Conservation (phyloP, 2,888 invertebrate genomes). For the Leptopilina syphax region DNA sequence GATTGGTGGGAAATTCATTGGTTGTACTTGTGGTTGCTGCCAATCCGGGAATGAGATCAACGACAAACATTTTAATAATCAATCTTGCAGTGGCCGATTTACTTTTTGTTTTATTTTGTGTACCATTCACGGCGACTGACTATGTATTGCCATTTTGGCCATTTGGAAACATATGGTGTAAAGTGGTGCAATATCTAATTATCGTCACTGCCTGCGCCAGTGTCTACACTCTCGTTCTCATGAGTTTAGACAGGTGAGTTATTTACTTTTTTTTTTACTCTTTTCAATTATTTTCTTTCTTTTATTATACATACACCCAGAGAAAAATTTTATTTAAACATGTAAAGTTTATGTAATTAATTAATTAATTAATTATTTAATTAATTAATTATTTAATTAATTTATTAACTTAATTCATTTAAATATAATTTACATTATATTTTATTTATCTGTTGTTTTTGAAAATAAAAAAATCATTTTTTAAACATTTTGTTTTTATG, state of each 20-base stretch:
- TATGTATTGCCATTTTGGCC: slow-evolving; percentile 94
- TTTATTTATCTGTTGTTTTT: no score
- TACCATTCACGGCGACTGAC: slow-evolving; percentile 95
- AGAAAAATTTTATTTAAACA: no score
- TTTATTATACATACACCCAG: no score
- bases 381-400: no score
- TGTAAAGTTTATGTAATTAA: no score
- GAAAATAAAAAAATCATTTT: no score
- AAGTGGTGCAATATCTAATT: slow-evolving; percentile 93
- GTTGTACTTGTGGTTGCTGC: slow-evolving; percentile 93
- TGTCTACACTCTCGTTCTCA: slow-evolving; percentile 94
- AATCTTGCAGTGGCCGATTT: slow-evolving; percentile 94
- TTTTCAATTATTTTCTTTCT: neutral
- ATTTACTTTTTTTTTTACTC: neutral
- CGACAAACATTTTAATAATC: slow-evolving; percentile 94
- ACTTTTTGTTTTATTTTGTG: slow-evolving; percentile 94
- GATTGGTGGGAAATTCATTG: slow-evolving; percentile 92
- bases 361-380: no score
- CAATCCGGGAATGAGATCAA: slow-evolving; percentile 94
- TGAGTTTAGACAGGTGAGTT: slow-evolving; percentile 88
- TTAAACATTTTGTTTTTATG: no score
- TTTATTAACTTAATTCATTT: no score
- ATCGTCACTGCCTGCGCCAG: slow-evolving; percentile 95
- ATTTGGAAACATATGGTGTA: slow-evolving; percentile 93
- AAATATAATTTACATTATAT: no score